Evolutionary conservation across 1,140 invertebrate species (phyloP), one percentile per base, ranked within the genome.

Genomic region (Rhyacophila brunnea): DNA sequence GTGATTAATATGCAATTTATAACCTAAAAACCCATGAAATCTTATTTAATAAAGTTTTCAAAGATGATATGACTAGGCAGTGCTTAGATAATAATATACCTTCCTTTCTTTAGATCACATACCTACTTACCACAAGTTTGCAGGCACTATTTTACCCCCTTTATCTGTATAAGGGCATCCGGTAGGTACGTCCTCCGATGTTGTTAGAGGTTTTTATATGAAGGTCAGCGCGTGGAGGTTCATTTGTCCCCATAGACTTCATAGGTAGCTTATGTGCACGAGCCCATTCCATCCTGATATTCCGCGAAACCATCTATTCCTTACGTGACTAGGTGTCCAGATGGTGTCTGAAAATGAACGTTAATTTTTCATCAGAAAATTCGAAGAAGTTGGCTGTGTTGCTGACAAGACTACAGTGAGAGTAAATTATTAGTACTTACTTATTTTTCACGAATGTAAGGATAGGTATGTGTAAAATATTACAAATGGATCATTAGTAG

Each of bases 161-260:
- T 59, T 59, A 59, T 59, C 48, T 52, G 34, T 43, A 6, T 18
- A 44, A 20, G 44, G 14, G 14, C 14, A 17, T 19, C 14, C 43
- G 43, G 43, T n/a, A 45, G 18, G 6, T 11, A 10, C 9, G 15
- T 6, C 7, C 18, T 45, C 5, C 18, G 43, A 15, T 5, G 18
- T 11, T 58, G 46, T 51, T 59, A 59, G 46, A 59, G 57, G 50
- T 59, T 59, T 58, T 59, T 59, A 59, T 53, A 59, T 44, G 43
- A 35, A 59, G 57, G 48, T 53, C 49, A 47, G 57, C 23, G 20
- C 46, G 35, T 52, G 45, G 42, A 48, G 45, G 48, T 52, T 59
- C 57, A 59, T 59, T 50, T 52, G 40, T 52, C 57, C 57, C 48
- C 36, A 36, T 45, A 49, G 49, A 52, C 23, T 32, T 32, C 40